Evolutionary conservation across 2,113 vertebrate genomes (phyloP).

Genomic region (Rhipidura dahli): DNA sequence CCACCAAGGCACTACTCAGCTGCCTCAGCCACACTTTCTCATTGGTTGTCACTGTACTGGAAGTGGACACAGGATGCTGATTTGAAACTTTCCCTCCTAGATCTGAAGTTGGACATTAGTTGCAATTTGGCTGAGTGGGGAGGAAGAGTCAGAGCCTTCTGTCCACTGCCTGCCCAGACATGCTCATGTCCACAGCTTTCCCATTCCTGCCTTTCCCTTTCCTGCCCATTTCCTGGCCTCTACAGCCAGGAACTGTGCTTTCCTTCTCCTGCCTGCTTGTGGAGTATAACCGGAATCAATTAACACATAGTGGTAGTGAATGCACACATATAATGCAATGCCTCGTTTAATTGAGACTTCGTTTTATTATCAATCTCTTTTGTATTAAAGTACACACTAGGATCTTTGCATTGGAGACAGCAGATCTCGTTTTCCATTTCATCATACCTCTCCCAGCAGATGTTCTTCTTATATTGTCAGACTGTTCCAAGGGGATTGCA

Average conservation of each 20-base stretch:
- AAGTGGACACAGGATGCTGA: background rate
- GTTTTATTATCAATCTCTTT: background rate
- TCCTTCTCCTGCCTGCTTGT: background rate
- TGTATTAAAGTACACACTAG: background rate
- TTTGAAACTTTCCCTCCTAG: background rate
- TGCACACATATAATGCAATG: background rate
- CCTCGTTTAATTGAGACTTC: background rate
- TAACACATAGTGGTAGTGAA: background rate
- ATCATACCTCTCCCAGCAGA: slow-evolving; percentile 1
- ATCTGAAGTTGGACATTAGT: background rate
- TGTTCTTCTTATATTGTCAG: background rate
- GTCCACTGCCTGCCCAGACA: background rate
- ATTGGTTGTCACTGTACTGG: background rate
- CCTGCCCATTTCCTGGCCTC: background rate
- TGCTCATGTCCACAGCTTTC: background rate
- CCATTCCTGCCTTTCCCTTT: background rate
- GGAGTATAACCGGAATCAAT: background rate
- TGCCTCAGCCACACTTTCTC: background rate
- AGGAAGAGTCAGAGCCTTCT: background rate
- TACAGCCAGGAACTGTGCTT: background rate
- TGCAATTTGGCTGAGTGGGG: background rate
- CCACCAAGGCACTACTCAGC: background rate
- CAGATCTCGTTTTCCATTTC: background rate
- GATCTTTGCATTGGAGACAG: background rate
- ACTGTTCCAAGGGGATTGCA: slow-evolving; percentile 12